Percentiles rank a stretch among this genome's conserved stretches.
phyloP scores from a whole-genome alignment of 2,113 vertebrate genomes.

The Progne subis region DNA sequence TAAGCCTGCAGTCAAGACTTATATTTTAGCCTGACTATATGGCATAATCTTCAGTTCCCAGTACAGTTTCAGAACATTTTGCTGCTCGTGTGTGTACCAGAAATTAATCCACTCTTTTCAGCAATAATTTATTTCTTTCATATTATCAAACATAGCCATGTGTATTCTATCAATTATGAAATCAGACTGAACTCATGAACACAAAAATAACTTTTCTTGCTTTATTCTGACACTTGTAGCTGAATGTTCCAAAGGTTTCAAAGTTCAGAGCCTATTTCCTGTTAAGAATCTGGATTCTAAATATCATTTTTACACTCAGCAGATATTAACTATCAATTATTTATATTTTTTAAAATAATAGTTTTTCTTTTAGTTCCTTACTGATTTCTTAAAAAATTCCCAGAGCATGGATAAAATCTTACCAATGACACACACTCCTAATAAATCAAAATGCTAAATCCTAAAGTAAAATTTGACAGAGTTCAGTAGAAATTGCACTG shows the following conservation, averaged over 20 bases:
- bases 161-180: background rate
- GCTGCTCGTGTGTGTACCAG: rapidly evolving
- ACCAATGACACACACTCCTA: background rate
- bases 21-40: background rate
- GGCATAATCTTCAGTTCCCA: background rate
- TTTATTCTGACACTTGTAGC: background rate
- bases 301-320: background rate
- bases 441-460: background rate
- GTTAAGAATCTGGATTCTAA: background rate
- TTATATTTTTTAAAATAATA: background rate
- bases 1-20: background rate
- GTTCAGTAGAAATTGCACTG: background rate
- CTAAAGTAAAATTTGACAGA: background rate
- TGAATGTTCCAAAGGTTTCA: background rate
- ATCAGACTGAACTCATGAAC: background rate
- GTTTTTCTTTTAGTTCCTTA: background rate
- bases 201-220: background rate
- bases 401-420: background rate
- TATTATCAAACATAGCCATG: background rate
- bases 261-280: background rate
- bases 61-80: background rate
- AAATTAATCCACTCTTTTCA: background rate
- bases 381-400: background rate
- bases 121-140: background rate
- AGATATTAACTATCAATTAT: background rate